A percentile compares a stretch with the other conserved stretches of the same genome.
These are phyloP conservation scores for Zelleria hepariella DNA, from an alignment of 2,888 invertebrate species.

Conservation along the genomic window DNA sequence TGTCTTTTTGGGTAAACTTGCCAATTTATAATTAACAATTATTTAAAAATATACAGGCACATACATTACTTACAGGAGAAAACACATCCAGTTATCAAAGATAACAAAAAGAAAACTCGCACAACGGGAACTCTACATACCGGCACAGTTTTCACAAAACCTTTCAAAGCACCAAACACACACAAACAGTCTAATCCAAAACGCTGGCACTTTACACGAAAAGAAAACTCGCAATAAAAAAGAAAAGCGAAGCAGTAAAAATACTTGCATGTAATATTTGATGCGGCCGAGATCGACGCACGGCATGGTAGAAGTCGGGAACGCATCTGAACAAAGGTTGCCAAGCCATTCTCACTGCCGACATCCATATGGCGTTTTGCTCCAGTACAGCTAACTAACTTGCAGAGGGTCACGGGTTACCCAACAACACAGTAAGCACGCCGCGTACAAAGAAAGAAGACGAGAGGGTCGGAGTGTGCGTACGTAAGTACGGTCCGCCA, in stretches of 20 bases:
- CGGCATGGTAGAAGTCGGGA: constrained; percentile 39
- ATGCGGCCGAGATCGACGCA: constrained; percentile 48
- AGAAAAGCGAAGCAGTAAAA: constrained; percentile 7
- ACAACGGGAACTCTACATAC: not conserved
- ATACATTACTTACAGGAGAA: not conserved
- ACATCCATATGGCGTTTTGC: constrained; percentile 1
- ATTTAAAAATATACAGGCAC: too few species aligned
- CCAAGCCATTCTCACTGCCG: not conserved
- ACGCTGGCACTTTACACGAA: not conserved
- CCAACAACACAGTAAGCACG: not conserved
- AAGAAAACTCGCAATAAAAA: not conserved
- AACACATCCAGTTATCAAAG: not conserved
- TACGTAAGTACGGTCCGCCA: too few species aligned
- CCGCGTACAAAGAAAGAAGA: not conserved
- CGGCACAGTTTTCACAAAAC: not conserved
- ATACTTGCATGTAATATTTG: constrained; percentile 64
- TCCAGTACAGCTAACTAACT: not conserved
- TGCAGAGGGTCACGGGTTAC: not conserved
- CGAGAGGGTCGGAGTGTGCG: too few species aligned
- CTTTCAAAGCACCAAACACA: not conserved
- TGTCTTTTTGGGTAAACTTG: too few species aligned
- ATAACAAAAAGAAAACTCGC: not conserved
- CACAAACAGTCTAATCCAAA: not conserved
- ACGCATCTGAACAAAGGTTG: constrained; percentile 5
- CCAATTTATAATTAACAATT: too few species aligned